phyloP scores from a whole-genome alignment of 1,140 invertebrate genomes.

The Drosophila azteca region DNA sequence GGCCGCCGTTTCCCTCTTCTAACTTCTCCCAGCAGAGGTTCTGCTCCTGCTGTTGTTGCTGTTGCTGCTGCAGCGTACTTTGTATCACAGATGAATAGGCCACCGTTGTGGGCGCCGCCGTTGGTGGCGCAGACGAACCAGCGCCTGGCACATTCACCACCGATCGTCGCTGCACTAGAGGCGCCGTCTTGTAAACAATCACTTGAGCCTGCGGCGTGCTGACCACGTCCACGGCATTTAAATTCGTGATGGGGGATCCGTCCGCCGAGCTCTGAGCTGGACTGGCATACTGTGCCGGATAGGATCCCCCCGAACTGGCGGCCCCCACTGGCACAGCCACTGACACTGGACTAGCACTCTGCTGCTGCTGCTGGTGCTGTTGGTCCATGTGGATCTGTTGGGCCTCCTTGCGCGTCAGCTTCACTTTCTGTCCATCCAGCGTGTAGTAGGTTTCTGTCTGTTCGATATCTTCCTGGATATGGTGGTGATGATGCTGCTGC shows the following conservation, averaged over 20 bases:
- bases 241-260: conserved; percentile 77
- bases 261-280: conserved; percentile 75
- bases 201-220: conserved; percentile 69
- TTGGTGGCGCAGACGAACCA: conserved; percentile 66
- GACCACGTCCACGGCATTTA: conserved; percentile 66
- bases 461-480: conserved; percentile 55
- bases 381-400: conserved; percentile 48
- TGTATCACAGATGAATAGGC: conserved; percentile 84
- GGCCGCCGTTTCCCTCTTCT: conserved; percentile 49
- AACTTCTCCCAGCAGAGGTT: conserved; percentile 76
- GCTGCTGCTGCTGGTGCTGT: conserved; percentile 58
- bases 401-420: conserved; percentile 65
- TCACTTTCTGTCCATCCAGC: conserved; percentile 70
- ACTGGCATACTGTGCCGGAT: conserved; percentile 76
- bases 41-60: conserved; percentile 62
- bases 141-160: conserved; percentile 73
- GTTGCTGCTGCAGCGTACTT: conserved; percentile 76
- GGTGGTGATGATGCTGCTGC: conserved; percentile 49
- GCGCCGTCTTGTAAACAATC: conserved; percentile 79
- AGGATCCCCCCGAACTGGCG: conserved; percentile 45
- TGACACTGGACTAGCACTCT: conserved; percentile 59
- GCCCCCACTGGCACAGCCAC: conserved; percentile 26
- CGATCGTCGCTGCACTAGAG: conserved; percentile 67
- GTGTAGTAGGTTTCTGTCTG: conserved; percentile 68
- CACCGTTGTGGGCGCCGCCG: conserved; percentile 63